Percentiles rank a stretch among this genome's conserved stretches.
phyloP scores from a whole-genome alignment of 53 echinoderm and acorn worm species.

The Antedon mediterranea region DNA sequence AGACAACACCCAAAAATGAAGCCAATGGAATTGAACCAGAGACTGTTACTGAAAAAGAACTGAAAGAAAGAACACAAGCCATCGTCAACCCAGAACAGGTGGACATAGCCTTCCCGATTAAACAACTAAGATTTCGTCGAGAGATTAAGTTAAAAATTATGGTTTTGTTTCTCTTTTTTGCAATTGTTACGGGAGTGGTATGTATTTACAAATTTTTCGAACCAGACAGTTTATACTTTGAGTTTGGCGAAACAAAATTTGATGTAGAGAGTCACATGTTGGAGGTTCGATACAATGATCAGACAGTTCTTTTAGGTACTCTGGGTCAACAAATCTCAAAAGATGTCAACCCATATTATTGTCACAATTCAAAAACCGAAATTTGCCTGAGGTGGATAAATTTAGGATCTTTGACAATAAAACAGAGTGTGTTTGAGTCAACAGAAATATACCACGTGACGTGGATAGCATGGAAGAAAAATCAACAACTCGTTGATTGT shows the following conservation, averaged over 20 bases:
- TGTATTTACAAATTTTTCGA: conserved; percentile 54
- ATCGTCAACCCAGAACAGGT: conserved; percentile 25
- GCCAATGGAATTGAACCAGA: neutral
- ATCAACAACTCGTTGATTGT: conserved; percentile 54
- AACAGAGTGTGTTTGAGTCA: neutral
- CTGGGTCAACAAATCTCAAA: conserved; percentile 50
- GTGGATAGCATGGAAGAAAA: conserved; percentile 45
- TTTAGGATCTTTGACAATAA: neutral
- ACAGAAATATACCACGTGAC: conserved; percentile 32
- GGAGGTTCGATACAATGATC: conserved; percentile 24
- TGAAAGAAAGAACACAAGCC: conserved; percentile 10
- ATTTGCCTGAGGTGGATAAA: neutral
- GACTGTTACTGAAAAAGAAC: neutral
- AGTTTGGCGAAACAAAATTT: conserved; percentile 48
- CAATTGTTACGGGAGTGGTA: conserved; percentile 58
- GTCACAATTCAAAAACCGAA: neutral
- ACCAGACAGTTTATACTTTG: conserved; percentile 64
- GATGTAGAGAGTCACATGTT: conserved; percentile 46
- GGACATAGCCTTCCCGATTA: conserved; percentile 60
- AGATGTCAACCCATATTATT: neutral
- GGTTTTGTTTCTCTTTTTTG: conserved; percentile 43
- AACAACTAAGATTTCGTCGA: conserved; percentile 54
- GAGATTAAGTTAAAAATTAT: conserved; percentile 72
- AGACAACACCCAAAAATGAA: neutral
- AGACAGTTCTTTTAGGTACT: conserved; percentile 32